phyloP scores from a whole-genome alignment of 2,113 vertebrate genomes.

The Hyaena hyaena region DNA sequence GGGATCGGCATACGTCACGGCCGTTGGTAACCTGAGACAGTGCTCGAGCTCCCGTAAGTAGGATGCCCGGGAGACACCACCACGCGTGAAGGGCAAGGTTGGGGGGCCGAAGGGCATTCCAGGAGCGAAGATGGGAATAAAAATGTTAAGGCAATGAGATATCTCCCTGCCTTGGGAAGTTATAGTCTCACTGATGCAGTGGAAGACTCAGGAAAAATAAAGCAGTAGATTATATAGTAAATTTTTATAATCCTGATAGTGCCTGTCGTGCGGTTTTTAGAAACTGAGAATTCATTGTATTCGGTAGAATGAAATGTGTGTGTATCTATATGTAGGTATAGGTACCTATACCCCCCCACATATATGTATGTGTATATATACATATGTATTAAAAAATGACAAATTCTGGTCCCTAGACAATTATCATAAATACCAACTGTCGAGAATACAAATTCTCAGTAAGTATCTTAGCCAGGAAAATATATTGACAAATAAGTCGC shows the following conservation, averaged over 20 bases:
- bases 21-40: slow-evolving; percentile 72
- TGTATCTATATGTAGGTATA: not conserved
- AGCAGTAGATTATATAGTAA: too few relatives aligned
- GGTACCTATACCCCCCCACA: too few relatives aligned
- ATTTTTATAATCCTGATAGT: not conserved
- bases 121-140: not conserved
- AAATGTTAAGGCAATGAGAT: not conserved
- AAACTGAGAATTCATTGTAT: not conserved
- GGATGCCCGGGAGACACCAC: accelerated
- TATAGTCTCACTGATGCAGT: not conserved
- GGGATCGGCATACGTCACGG: slow-evolving; percentile 73
- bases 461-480: not conserved
- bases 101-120: not conserved
- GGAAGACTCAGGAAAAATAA: not conserved
- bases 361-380: too few relatives aligned
- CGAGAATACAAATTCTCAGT: not conserved
- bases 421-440: not conserved
- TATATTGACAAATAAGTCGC: not conserved
- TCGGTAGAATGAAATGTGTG: not conserved
- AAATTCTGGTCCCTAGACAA: not conserved
- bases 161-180: not conserved
- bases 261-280: not conserved
- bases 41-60: slow-evolving; percentile 84
- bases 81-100: not conserved
- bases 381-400: not conserved